These are phyloP conservation scores for Hystrix brachyura DNA, from an alignment of 2,113 vertebrate species.

Conservation along the genomic window DNA sequence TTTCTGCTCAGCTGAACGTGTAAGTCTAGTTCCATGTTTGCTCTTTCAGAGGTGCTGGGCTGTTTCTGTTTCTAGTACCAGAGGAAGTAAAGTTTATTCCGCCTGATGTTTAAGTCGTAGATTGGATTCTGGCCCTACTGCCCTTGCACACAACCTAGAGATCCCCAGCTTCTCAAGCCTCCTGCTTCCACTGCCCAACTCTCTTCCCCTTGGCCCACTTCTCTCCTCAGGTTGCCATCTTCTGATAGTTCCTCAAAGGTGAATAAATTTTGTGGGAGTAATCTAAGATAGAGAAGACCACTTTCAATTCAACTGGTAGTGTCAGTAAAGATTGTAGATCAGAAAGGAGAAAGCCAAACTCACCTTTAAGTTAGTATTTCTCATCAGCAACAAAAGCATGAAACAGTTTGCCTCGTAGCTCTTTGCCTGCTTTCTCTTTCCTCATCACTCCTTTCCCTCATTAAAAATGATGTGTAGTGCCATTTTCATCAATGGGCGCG, in stretches of 20 bases:
- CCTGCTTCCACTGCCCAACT: background rate
- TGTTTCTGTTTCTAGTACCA: constrained; percentile 1
- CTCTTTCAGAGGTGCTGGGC: background rate
- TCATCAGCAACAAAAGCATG: constrained; percentile 22
- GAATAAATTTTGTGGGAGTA: background rate
- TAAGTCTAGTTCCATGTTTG: background rate
- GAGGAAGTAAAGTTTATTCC: constrained; percentile 30
- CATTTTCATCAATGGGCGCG: background rate
- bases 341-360: constrained; percentile 52
- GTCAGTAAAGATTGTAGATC: background rate
- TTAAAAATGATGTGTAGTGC: background rate
- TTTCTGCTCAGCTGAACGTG: background rate
- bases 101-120: background rate
- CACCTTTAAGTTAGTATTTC: constrained; percentile 54
- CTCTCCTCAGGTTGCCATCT: constrained; percentile 5
- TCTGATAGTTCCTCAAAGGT: background rate
- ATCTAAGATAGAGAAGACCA: constrained; percentile 3
- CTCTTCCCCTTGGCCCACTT: background rate
- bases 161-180: background rate
- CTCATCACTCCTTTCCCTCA: background rate
- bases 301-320: constrained; percentile 2
- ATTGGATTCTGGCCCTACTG: background rate
- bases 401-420: background rate
- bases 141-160: background rate
- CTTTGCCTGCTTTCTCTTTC: background rate